Evolutionary conservation across 2,797 vertebrate genomes (phyloP), one percentile per base, ranked within the genome.

Genomic region (Nyctalus aviator): DNA sequence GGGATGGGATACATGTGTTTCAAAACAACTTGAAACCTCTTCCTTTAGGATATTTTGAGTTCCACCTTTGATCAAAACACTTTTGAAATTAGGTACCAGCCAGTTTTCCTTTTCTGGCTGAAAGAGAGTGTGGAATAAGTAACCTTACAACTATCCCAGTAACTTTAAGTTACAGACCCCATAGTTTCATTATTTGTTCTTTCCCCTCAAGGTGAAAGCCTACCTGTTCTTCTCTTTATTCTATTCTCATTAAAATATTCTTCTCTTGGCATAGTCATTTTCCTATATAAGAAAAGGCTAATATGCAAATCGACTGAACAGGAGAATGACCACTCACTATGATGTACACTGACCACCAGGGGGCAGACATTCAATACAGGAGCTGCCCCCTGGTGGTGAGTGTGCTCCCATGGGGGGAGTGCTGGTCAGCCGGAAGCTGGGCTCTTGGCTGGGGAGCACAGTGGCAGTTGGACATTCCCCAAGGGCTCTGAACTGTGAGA

Each of bases 161-260:
- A 88, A 92, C 25, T 88, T 81, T 27, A 90, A 93, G 23, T 62
- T 3, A 41, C 35, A 83, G 32, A 87, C 8, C 6, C 8, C 20
- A 23, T 66, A 48, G 83, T 78, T 84, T 92, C 92, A 68, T 27
- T 46, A 37, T 41, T 76, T 17, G 13, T 69, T n/a, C 57, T 87
- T 68, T 82, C 8, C 57, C 11, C 76, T 75, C 17, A 72, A 48
- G 21, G 78, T 75, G 32, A 92, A 95, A 72, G 14, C 68, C 21
- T 91, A 68, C 57, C 17, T 81, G 32, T 44, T 75, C 64, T 78
- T 83, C 30, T 93, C 53, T 94, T 57, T 64, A 62, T 83, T 87
- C 32, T 37, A 12, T 79, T 92, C 50, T 92, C 46, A 66, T 89
- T 84, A 71, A 94, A 92, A 82, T 78, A 14, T 59, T 93, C 50